Evolutionary conservation across 1,140 invertebrate species (phyloP).

Genomic region (Scaptomyza pallida): DNA sequence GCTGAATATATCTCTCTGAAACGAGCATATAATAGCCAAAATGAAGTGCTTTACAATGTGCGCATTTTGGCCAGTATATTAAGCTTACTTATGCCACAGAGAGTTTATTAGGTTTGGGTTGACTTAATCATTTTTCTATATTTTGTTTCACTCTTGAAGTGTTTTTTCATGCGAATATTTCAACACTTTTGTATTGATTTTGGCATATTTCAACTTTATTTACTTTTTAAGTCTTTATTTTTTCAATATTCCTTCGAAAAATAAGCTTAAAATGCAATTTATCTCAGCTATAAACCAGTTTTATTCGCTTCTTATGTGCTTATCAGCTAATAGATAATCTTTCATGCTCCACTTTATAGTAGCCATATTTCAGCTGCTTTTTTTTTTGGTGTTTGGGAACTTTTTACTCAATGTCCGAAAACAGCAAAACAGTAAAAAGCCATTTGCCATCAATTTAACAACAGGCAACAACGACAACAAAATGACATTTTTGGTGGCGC

Average conservation of each 20-base stretch:
- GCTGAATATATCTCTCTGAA: too few species aligned
- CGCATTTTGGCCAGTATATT: neutral
- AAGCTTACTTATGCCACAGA: neutral
- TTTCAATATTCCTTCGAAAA: too few species aligned
- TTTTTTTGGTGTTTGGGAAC: neutral
- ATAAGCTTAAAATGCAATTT: too few species aligned
- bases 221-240: too few species aligned
- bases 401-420: neutral
- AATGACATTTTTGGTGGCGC: slow-evolving; percentile 55
- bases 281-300: neutral
- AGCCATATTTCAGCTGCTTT: neutral
- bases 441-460: slow-evolving; percentile 42
- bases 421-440: neutral
- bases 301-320: neutral
- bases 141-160: too few species aligned
- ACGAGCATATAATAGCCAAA: slow-evolving; percentile 8
- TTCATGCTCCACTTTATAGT: neutral
- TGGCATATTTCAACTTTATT: too few species aligned
- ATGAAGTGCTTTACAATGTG: slow-evolving; percentile 1
- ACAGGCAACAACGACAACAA: neutral
- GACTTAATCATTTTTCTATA: too few species aligned
- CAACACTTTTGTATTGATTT: too few species aligned
- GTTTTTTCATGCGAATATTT: too few species aligned
- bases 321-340: neutral
- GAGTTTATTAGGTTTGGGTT: too few species aligned